Percentiles rank a stretch among this genome's conserved stretches.
These are phyloP conservation scores for Amphiura filiformis DNA, from an alignment of 35 echinoderm and acorn worm genomes.

Conservation along the genomic window DNA sequence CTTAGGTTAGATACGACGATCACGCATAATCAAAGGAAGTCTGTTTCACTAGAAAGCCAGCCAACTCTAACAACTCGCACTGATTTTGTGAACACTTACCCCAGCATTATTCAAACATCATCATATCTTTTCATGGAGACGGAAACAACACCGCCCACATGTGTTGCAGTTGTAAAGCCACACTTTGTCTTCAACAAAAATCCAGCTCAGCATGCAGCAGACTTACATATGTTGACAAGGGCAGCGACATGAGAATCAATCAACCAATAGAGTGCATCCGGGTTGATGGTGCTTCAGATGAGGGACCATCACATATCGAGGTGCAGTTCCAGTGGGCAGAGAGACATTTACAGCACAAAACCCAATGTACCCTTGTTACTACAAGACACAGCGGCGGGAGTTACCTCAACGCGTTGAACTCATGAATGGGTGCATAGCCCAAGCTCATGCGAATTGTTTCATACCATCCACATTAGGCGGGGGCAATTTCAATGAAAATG, in stretches of 20 bases:
- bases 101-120: constrained; percentile 22
- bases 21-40: constrained; percentile 1
- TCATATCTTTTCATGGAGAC: constrained; percentile 18
- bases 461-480: constrained; percentile 52
- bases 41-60: neutral
- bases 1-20: constrained; percentile 28
- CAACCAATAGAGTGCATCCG: constrained; percentile 22
- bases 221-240: constrained; percentile 2
- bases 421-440: constrained; percentile 38
- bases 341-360: neutral
- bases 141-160: neutral
- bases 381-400: neutral
- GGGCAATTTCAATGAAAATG: constrained; percentile 34
- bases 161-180: constrained; percentile 22
- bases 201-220: constrained; percentile 13
- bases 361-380: neutral
- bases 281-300: constrained; percentile 31
- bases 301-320: constrained; percentile 3
- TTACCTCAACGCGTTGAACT: constrained; percentile 23
- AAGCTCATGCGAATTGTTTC: constrained; percentile 37
- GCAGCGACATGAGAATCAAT: neutral
- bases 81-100: constrained; percentile 35
- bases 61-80: constrained; percentile 25
- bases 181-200: constrained; percentile 15
- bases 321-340: constrained; percentile 4